These are phyloP conservation scores for Ectobius pallidus DNA, from an alignment of 2,888 invertebrate species.

Conservation along the genomic window DNA sequence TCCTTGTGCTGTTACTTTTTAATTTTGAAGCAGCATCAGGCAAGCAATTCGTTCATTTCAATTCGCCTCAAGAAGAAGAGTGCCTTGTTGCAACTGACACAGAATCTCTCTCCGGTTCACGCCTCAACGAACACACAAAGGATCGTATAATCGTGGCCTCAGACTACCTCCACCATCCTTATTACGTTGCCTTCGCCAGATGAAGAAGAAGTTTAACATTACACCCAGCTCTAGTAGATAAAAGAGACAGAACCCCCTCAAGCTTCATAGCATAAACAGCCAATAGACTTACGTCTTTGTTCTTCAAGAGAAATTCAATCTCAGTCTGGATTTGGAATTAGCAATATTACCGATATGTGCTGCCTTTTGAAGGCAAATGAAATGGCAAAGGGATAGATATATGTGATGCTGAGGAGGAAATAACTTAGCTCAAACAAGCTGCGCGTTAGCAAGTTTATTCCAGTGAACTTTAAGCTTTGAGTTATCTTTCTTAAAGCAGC, in stretches of 20 bases:
- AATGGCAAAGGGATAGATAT: constrained; percentile 1
- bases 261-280: constrained; percentile 7
- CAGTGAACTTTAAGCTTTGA: neutral
- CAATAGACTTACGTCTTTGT: constrained; percentile 32
- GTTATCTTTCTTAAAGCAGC: neutral
- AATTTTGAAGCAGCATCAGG: neutral
- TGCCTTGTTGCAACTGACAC: constrained; percentile 35
- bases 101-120: constrained; percentile 26
- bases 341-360: constrained; percentile 32
- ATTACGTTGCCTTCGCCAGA: constrained; percentile 35
- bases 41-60: neutral
- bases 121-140: constrained; percentile 36
- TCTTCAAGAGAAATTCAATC: constrained; percentile 27
- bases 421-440: neutral
- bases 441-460: neutral
- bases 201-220: constrained; percentile 25
- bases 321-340: constrained; percentile 31
- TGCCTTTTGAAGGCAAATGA: constrained; percentile 29
- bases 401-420: neutral
- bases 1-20: neutral
- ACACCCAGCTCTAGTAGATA: constrained; percentile 27
- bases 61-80: constrained; percentile 9
- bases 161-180: no score
- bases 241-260: constrained; percentile 31
- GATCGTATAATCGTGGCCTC: constrained; percentile 34